Conservation (phyloP, 2,797 vertebrate genomes). For the Pangasius sanitwongsei region DNA sequence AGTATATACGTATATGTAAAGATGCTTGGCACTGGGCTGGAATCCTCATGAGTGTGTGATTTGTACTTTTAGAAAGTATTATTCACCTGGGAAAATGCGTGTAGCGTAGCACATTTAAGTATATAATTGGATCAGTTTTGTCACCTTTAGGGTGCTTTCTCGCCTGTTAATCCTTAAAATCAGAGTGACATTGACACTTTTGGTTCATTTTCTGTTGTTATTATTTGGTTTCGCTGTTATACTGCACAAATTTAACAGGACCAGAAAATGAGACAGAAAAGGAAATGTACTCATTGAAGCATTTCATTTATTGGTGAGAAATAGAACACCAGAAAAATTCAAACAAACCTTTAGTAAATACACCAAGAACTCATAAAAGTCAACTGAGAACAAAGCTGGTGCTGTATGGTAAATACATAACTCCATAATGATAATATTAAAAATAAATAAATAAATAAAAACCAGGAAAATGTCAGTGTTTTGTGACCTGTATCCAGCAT, state of each 20-base stretch:
- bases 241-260: background rate
- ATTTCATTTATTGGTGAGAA: background rate
- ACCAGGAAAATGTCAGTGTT: background rate
- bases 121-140: background rate
- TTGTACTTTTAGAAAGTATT: background rate
- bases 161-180: background rate
- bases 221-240: background rate
- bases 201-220: background rate
- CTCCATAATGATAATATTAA: background rate
- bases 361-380: no score
- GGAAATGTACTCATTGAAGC: background rate
- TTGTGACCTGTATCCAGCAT: background rate
- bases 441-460: background rate
- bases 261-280: background rate
- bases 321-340: background rate
- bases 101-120: background rate
- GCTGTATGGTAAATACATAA: background rate
- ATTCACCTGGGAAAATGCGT: background rate
- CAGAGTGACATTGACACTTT: background rate
- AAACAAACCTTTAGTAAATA: background rate
- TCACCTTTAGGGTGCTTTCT: background rate
- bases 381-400: background rate
- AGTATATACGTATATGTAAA: background rate
- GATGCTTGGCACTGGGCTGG: background rate
- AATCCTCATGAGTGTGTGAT: background rate